Base-by-base conservation (phyloP, 1,140 invertebrate genomes). In the Calliphora vicina region DNA sequence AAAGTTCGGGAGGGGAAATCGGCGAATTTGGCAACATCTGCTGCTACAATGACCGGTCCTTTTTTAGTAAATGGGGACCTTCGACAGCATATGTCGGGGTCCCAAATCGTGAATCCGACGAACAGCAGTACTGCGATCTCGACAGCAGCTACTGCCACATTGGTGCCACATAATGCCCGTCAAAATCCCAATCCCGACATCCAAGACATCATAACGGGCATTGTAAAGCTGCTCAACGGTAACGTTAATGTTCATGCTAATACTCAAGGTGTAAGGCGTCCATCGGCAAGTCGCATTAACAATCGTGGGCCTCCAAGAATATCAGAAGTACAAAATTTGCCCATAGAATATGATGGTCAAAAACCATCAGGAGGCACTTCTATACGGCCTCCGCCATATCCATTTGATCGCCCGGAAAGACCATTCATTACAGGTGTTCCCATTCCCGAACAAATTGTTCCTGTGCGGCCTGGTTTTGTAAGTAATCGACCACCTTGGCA, bases 181-280 rank as follows among this genome's bases (percentile, higher is more conserved):
- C 90, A 90, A 82, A 90, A 89, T 80, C 87, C 87, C 17, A 94
- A 94, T 88, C 95, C 95, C 23, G 96, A 97, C 89, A 97, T 97
- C 81, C 96, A 97, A 90, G 97, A 97, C 87, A 97, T 97, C 15
- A 96, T 98, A 78, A 96, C 96, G 9, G 96, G 96, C 13, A 96
- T 98, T 50, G 96, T 97, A 0, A 97, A 97, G 89, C 90, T 97
- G 1, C 91, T 97, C 1, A 97, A 97, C 86, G 96, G 96, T 1
- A 97, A 97, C 85, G 96, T 97, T 0, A 96, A 97, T 85, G 94
- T 95, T 0, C 94, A 95, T 85, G 93, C 94, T 0, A 95, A 95
- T 86, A 94, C 93, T 0, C 92, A 93, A 76, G 91, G 92, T 57
- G 88, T 91, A 6, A 88, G 92, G 81, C 92, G 92, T 1, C 90